These are phyloP conservation scores for Quadriops clusia DNA, from an alignment of 2,888 invertebrate species.

Conservation along the genomic window DNA sequence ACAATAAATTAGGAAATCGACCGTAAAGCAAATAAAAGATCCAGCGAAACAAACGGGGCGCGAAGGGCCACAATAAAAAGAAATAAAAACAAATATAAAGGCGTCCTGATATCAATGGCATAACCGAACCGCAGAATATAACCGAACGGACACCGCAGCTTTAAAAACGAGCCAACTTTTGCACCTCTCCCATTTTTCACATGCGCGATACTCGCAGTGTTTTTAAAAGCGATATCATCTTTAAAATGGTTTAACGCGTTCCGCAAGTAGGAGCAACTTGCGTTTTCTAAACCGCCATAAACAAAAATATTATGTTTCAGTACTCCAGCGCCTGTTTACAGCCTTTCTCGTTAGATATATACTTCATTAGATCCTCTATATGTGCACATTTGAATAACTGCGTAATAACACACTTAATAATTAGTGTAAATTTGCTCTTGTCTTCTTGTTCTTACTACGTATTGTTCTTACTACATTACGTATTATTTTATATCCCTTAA, in stretches of 20 bases:
- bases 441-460: slow-evolving; percentile 1
- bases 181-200: slow-evolving; percentile 27
- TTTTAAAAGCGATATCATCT: slow-evolving; percentile 30
- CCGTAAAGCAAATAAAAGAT: too few relatives aligned
- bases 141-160: slow-evolving; percentile 30
- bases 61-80: slow-evolving; percentile 19
- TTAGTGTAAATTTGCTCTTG: slow-evolving; percentile 2
- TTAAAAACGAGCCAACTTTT: slow-evolving; percentile 29
- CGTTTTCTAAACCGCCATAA: slow-evolving; percentile 13
- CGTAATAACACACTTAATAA: too few relatives aligned
- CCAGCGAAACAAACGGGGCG: slow-evolving; percentile 12
- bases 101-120: slow-evolving; percentile 27
- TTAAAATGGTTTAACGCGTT: slow-evolving; percentile 28
- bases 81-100: too few relatives aligned
- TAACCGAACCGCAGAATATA: slow-evolving; percentile 26
- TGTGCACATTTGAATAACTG: too few relatives aligned
- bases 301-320: too few relatives aligned
- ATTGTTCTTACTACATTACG: too few relatives aligned
- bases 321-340: too few relatives aligned
- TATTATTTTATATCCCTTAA: too few relatives aligned
- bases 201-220: slow-evolving; percentile 24
- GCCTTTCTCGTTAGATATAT: too few relatives aligned
- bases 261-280: slow-evolving; percentile 18
- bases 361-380: too few relatives aligned
- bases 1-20: too few relatives aligned